Evolutionary conservation across 2,113 vertebrate genomes (phyloP).

Genomic region (Oryzias melastigma): DNA sequence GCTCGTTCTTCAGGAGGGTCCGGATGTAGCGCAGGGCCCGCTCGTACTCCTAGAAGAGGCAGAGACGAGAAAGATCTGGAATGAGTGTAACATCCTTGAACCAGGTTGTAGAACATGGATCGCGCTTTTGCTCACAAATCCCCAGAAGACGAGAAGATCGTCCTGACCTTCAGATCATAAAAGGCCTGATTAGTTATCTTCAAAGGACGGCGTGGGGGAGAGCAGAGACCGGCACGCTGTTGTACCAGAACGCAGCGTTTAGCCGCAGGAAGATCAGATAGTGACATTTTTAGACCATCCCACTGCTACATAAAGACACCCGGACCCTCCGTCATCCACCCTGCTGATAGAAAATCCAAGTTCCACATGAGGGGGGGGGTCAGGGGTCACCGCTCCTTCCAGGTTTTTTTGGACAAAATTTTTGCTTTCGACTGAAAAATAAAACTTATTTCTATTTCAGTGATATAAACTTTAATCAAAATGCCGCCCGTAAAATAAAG

Average conservation of each 20-base stretch:
- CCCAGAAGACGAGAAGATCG: not conserved
- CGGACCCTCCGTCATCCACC: too few species aligned
- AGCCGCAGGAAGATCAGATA: not conserved
- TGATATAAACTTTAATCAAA: too few species aligned
- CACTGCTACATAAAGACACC: not conserved
- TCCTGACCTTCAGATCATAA: constrained; percentile 11
- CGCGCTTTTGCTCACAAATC: too few species aligned
- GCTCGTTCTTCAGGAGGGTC: constrained; percentile 84
- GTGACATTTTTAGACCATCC: not conserved
- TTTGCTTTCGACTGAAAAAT: too few species aligned
- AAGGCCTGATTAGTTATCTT: constrained; percentile 23
- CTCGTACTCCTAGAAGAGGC: constrained; percentile 83
- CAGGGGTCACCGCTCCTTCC: too few species aligned
- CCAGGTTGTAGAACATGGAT: too few species aligned
- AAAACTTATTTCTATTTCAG: too few species aligned
- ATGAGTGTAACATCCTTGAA: not conserved
- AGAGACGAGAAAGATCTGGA: not conserved
- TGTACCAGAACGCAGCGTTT: not conserved
- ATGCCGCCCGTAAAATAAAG: too few species aligned
- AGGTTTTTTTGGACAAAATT: too few species aligned
- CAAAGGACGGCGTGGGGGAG: not conserved
- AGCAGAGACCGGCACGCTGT: constrained; percentile 10
- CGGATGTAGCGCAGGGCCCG: constrained; percentile 86
- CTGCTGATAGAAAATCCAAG: too few species aligned
- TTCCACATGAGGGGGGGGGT: too few species aligned